A percentile compares a stretch with the other conserved stretches of the same genome.
Conservation (phyloP, 2,888 invertebrate species). For the Dastarcus helophoroides region DNA sequence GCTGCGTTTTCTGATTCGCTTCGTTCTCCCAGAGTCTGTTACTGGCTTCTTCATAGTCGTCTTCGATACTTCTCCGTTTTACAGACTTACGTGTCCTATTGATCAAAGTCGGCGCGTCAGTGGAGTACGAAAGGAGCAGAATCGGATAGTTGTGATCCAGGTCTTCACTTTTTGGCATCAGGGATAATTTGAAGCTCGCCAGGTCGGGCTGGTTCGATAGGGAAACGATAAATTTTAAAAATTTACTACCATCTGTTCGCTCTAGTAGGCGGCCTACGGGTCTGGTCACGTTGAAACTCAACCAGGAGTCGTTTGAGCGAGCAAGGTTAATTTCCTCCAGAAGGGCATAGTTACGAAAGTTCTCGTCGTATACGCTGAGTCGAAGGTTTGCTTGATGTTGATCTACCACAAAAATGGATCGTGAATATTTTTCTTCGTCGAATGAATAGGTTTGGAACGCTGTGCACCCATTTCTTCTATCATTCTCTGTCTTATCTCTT, state of each 20-base stretch:
- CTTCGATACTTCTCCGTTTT: conserved; percentile 27
- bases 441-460: too few relatives aligned
- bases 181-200: conserved; percentile 26
- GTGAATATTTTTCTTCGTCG: too few relatives aligned
- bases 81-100: too few relatives aligned
- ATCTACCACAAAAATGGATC: too few relatives aligned
- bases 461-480: too few relatives aligned
- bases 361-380: too few relatives aligned
- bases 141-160: conserved; percentile 35
- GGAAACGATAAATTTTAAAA: too few relatives aligned
- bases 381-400: too few relatives aligned
- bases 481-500: too few relatives aligned
- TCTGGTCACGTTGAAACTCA: conserved; percentile 31
- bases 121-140: conserved; percentile 30
- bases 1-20: conserved; percentile 17
- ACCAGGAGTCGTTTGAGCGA: conserved; percentile 33
- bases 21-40: conserved; percentile 33
- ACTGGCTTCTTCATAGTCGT: conserved; percentile 35
- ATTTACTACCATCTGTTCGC: conserved; percentile 14
- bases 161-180: conserved; percentile 28
- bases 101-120: too few relatives aligned
- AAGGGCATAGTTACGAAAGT: too few relatives aligned
- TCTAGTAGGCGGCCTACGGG: conserved; percentile 23
- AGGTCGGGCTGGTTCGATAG: conserved; percentile 6
- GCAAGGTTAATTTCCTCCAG: too few relatives aligned